These are phyloP conservation scores for Pteromalus puparum DNA, from an alignment of 1,140 invertebrate species.

Conservation along the genomic window DNA sequence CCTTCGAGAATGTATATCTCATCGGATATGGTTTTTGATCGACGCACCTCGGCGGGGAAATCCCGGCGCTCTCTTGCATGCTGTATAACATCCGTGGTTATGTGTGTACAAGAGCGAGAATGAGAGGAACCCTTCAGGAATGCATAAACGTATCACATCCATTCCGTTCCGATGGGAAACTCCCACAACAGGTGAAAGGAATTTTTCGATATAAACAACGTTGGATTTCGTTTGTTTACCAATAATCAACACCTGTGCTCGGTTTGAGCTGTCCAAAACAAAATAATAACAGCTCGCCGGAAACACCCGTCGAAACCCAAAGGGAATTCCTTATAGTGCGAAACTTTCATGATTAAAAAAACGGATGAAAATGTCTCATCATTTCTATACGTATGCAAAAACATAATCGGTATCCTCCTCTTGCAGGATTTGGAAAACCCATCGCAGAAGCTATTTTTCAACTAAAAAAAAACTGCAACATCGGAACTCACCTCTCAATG, in stretches of 20 bases:
- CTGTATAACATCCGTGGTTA: no score
- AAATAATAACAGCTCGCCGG: no score
- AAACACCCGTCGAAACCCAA: no score
- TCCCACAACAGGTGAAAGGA: background rate
- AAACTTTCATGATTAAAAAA: no score
- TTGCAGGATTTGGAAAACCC: background rate
- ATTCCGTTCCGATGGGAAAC: background rate
- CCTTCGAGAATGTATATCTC: background rate
- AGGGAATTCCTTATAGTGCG: no score
- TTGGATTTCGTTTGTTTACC: background rate
- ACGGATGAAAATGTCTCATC: background rate
- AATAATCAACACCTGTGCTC: background rate
- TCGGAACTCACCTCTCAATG: background rate
- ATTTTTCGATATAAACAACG: background rate
- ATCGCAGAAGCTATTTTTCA: background rate
- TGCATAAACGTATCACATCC: background rate
- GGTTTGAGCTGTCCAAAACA: no score
- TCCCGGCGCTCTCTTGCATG: background rate
- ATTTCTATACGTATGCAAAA: background rate
- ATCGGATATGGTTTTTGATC: background rate
- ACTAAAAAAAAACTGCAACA: background rate
- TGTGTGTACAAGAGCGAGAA: background rate
- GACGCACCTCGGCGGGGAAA: background rate
- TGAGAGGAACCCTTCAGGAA: background rate
- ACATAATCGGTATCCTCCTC: no score